Percentiles rank a stretch among this genome's conserved stretches.
Conservation (phyloP, 2,113 vertebrate species). For the Entomyzon cyanotis region DNA sequence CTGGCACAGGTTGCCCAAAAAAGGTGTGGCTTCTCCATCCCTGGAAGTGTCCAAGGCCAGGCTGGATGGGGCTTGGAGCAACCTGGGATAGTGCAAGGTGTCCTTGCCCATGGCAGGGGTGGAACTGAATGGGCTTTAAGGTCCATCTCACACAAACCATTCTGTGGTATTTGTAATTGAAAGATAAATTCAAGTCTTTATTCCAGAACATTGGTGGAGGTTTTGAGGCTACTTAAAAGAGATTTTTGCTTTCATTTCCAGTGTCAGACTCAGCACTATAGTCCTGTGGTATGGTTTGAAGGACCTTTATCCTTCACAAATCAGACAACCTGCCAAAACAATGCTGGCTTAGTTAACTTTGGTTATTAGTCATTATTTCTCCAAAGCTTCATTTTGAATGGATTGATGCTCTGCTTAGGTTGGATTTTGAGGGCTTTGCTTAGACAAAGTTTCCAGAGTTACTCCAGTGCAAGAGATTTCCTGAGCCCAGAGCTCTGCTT, state of each 20-base stretch:
- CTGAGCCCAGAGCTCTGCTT: background rate
- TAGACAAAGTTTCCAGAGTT: background rate
- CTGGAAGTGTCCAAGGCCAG: background rate
- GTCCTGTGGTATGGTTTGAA: background rate
- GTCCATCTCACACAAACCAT: background rate
- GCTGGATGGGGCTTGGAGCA: background rate
- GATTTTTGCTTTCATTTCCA: background rate
- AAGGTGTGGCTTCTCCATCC: background rate
- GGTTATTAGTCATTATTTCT: background rate
- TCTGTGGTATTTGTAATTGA: background rate
- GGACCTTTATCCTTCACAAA: background rate
- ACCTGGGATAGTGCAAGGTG: background rate
- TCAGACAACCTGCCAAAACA: background rate
- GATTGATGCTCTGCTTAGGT: background rate
- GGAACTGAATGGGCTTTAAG: background rate
- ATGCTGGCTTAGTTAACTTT: background rate
- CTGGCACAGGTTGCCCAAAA: background rate
- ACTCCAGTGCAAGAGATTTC: background rate
- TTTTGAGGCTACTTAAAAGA: background rate
- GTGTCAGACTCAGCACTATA: rapidly evolving
- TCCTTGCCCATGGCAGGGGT: background rate
- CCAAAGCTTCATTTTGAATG: background rate
- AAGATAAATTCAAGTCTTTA: background rate
- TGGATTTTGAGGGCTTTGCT: background rate
- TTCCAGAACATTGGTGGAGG: background rate